Evolutionary conservation across 2,797 vertebrate genomes (phyloP).

Genomic region (Oceanodroma leucorhoa): DNA sequence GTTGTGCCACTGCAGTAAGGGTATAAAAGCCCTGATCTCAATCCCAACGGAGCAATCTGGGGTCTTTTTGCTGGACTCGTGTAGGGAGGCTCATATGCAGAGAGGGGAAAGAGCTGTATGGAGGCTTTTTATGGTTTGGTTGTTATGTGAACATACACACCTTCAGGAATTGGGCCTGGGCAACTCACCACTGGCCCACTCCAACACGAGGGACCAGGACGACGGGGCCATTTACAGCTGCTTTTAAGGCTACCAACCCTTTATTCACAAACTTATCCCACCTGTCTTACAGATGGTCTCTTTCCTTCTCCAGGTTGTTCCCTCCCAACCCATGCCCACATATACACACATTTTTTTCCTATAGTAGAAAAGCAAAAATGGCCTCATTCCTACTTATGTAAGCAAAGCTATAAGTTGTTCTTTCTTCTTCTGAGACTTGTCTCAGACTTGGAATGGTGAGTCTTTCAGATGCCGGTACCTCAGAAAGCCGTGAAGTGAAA

Average conservation of each 20-base stretch:
- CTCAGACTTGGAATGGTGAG: neutral
- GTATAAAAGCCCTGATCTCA: neutral
- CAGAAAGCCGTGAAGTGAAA: neutral
- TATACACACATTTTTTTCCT: accelerated
- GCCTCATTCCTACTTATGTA: neutral
- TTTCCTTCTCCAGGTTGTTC: neutral
- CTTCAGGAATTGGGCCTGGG: neutral
- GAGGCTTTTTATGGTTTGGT: neutral
- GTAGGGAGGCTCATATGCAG: neutral
- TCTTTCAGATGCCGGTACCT: accelerated
- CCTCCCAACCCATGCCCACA: accelerated
- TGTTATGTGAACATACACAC: accelerated
- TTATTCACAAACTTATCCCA: neutral
- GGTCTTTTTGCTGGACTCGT: accelerated
- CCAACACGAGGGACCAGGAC: neutral
- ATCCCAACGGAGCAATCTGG: neutral
- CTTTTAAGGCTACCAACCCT: accelerated
- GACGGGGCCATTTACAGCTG: accelerated
- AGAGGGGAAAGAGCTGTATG: accelerated
- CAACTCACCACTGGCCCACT: neutral
- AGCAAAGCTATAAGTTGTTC: neutral
- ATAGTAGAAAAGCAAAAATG: neutral
- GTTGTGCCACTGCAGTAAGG: neutral
- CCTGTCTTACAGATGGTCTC: neutral
- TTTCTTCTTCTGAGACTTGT: neutral